Base-by-base conservation (phyloP, 1,140 invertebrate species). In the Trissolcus basalis region DNA sequence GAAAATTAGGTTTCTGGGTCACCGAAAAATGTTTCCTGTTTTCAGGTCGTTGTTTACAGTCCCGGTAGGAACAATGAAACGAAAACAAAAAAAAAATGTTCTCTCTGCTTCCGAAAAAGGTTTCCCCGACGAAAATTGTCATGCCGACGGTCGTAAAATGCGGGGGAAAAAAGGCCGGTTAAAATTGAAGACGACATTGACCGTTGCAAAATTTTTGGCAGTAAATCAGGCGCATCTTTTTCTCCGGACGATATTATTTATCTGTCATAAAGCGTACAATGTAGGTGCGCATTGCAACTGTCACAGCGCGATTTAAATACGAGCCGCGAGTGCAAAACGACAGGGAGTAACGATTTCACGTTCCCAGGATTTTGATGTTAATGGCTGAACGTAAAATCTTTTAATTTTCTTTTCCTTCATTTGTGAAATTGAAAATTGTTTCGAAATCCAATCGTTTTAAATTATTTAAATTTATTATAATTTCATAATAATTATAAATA, bases 191-290 rank as follows among this genome's bases (percentile, higher is more conserved):
- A 55, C 64, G 71, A 68, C 73, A 70, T 48, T 60, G 65, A 65
- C 47, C 65, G 55, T 65, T 65, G 73, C 73, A 67, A 72, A 72
- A 72, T 77, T 71, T 77, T 51, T 63, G 68, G 63, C 43, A 55
- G 67, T 77, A 77, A 77, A 77, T 77, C 74, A 77, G 41, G 19
- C 47, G 45, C 58, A 53, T 54, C 60, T 77, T 77, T 65, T 55
- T 59, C 69, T 65, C 5, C 15, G 36, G n/a, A 41, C 55, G 55
- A 58, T 55, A 77, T 73, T 72, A 69, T 72, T 69, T 70, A 77
- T 77, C 65, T 73, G 63, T 59, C 76, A 59, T 78, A 69, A 70
- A 73, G 73, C 69, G 79, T 32, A 78, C 81, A 77, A 77, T 72
- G 74, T 77, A 61, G 50, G n/a, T 64, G 53, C 72, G 48, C 53